Conservation (phyloP, 2,797 vertebrate species). For the Silurus lanzhouensis region DNA sequence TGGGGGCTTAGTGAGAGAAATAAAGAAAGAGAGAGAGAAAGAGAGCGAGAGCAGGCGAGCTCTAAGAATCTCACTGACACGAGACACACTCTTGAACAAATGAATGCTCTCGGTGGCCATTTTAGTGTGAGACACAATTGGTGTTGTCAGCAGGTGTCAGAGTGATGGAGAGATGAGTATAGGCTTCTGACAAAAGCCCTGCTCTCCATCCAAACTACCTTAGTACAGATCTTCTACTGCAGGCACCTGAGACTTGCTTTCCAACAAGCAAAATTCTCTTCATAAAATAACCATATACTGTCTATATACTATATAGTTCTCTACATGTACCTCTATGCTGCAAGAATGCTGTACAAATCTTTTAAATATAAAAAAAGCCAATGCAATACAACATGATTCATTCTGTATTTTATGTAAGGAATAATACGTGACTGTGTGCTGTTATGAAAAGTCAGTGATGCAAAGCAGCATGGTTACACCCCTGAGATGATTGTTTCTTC, state of each 20-base stretch:
- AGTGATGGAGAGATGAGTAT: constrained; percentile 30
- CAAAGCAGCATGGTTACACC: neutral
- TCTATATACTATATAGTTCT: neutral
- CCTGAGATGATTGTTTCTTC: neutral
- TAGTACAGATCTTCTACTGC: constrained; percentile 33
- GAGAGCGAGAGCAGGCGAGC: constrained; percentile 7
- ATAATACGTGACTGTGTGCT: neutral
- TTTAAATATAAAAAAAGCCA: neutral
- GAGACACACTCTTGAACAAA: constrained; percentile 40
- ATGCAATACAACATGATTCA: neutral
- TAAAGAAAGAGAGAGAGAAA: constrained; percentile 12
- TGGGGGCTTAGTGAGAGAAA: neutral
- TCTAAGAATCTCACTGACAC: constrained; percentile 43
- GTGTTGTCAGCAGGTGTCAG: constrained; percentile 41
- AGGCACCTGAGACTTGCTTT: neutral
- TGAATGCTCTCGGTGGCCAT: constrained; percentile 54
- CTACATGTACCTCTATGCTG: neutral
- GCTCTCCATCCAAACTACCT: constrained; percentile 18
- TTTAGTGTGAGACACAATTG: constrained; percentile 47
- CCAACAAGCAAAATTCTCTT: neutral
- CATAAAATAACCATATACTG: neutral
- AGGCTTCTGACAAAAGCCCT: constrained; percentile 41
- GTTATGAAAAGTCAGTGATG: neutral
- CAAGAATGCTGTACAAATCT: neutral
- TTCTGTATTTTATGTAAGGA: neutral